Conservation (phyloP, 2,888 invertebrate species). For the Poecilobothrus nobilitatus region DNA sequence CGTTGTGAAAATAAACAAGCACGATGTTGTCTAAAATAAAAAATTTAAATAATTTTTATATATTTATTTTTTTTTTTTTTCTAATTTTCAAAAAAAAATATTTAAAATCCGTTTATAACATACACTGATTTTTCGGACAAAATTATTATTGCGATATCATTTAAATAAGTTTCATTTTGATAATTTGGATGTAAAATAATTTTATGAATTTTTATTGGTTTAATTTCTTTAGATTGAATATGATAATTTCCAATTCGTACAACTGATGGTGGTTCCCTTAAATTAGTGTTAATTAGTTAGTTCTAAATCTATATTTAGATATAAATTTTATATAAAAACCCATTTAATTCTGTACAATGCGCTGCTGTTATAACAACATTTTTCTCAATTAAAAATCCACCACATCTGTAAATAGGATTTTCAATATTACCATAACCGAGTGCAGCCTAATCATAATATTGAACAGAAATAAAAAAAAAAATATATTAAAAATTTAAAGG, state of each 20-base stretch:
- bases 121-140: not conserved
- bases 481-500: too few species aligned
- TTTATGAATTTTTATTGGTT: constrained; percentile 16
- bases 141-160: constrained; percentile 14
- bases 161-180: not conserved
- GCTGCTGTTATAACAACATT: constrained; percentile 23
- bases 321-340: constrained; percentile 20
- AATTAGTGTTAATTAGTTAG: not conserved
- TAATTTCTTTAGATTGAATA: constrained; percentile 13
- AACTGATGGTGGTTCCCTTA: constrained; percentile 22
- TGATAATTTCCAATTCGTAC: constrained; percentile 22
- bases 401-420: constrained; percentile 17
- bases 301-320: not conserved
- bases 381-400: constrained; percentile 20
- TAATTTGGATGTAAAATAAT: constrained; percentile 22
- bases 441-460: too few species aligned
- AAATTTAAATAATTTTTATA: too few species aligned
- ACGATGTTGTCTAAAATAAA: not conserved
- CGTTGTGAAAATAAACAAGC: not conserved
- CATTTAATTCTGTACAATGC: constrained; percentile 22
- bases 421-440: too few species aligned
- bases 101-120: not conserved
- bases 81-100: too few species aligned
- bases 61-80: too few species aligned
- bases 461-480: too few species aligned